Evolutionary conservation across 1,140 invertebrate genomes (phyloP).

Genomic region (Pantala flavescens): DNA sequence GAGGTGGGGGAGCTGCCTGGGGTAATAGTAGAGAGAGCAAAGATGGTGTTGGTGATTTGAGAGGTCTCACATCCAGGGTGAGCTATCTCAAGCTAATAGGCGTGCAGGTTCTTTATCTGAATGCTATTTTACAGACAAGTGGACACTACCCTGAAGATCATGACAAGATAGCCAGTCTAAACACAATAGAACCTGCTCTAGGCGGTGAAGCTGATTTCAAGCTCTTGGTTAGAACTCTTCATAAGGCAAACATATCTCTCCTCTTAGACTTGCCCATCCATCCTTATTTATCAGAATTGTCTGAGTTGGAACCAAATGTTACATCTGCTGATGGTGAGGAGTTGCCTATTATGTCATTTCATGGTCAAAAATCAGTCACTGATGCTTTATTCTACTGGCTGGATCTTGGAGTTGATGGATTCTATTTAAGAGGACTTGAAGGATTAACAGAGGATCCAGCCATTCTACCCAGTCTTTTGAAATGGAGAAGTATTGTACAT

Average conservation of each 20-base stretch:
- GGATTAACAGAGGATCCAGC: conserved; percentile 36
- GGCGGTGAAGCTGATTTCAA: conserved; percentile 54
- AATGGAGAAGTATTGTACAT: conserved; percentile 52
- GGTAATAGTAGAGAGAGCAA: conserved; percentile 20
- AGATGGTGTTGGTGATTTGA: conserved; percentile 63
- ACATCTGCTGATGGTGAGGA: neutral
- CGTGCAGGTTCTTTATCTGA: conserved; percentile 53
- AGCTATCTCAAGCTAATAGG: conserved; percentile 58
- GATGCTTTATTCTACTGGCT: conserved; percentile 53
- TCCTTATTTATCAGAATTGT: conserved; percentile 40
- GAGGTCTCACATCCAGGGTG: conserved; percentile 51
- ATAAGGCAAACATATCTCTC: conserved; percentile 55
- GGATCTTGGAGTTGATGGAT: conserved; percentile 57
- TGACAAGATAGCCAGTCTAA: conserved; percentile 49
- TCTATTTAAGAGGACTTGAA: conserved; percentile 64
- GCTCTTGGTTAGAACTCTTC: conserved; percentile 45
- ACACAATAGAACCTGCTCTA: conserved; percentile 47
- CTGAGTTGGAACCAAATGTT: neutral
- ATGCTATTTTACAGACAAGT: conserved; percentile 56
- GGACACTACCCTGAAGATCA: conserved; percentile 59
- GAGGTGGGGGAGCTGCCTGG: neutral
- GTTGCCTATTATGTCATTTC: neutral
- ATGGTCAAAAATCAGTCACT: neutral
- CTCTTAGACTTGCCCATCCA: conserved; percentile 64
- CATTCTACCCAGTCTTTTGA: conserved; percentile 40